Evolutionary conservation across 2,888 invertebrate species (phyloP), one percentile per base, ranked within the genome.

Genomic region (Bugulina stolonifera): DNA sequence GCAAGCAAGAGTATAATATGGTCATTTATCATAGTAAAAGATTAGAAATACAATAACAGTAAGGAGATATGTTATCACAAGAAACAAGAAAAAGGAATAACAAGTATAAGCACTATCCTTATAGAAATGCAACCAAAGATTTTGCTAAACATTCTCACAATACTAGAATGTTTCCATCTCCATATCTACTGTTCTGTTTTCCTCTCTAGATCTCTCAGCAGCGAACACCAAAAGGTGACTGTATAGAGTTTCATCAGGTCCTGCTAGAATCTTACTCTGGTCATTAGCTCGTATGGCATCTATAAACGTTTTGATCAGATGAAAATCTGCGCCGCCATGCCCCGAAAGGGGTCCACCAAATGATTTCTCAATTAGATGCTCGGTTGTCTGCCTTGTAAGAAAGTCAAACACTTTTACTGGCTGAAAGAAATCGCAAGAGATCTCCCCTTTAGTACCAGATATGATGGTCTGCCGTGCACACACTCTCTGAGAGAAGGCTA

Each of bases 381-480:
- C 70, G 23, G 35, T 75, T 73, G 73, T 77, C 72, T 75, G 73
- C 55, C 75, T 55, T 35, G 78, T 78, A 1, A 79, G 73, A 72
- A 83, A 83, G 73, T 82, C 79, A 75, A 76, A 80, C 57, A 80
- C 78, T 52, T 74, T 72, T 32, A 81, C 72, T 5, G 72, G 52
- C 0, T 72, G 73, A 34, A 73, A 74, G 73, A 77, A 80, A 64
- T 77, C 75, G 71, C 78, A 79, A n/a, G 72, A 75, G 18, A 82
- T 76, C 74, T 82, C 79, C 14, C 82, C 82, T 81, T 78, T 81
- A 1, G 84, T 83, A 1, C 86, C 86, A 80, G 82, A 84, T n/a
- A 86, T 78, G 57, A 77, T 80, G 18, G 82, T 81, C 76, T 84
- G 80, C 32, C 85, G 75, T 1, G 73, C 77, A 77, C 85, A 85